Base-by-base conservation (phyloP, 2,888 invertebrate genomes). In the Leptinotarsa juncta region DNA sequence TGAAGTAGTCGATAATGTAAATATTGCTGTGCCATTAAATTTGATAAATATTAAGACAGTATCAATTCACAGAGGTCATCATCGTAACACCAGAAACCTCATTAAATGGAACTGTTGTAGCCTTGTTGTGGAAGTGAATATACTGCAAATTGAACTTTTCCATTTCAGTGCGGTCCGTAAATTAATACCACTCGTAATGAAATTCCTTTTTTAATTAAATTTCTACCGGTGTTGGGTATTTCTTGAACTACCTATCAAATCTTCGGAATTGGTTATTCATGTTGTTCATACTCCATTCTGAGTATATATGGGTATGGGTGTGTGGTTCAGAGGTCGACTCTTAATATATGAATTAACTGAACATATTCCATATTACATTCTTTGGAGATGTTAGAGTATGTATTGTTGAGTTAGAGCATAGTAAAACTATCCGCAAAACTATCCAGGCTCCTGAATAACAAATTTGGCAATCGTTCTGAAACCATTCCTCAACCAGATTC, bases 31-130 rank as follows among this genome's bases (percentile, higher is more conserved):
- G 42, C 62, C 62, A 42, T 62, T 62, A 62, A 62, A 62, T 62
- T 62, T 62, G 32, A 32, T 62, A 62, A 62, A 62, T 62, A 62
- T 42, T 70, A 67, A 73, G 73, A 66, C 70, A 48, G 70, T 70
- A 68, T 57, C 72, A 42, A 60, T 60, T 50, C n/a, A 32, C 62
- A 62, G 62, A 62, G 62, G 62, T 32, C 42, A 62, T 62, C 62
- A 32, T 42, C 62, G 62, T 62, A 62, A 62, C 62, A 62, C 62
- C 62, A 62, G 62, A 62, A 62, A 62, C 62, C 62, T 26, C 42
- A 62, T 62, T 26, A n/a, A 32, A 26, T 51, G 2, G n/a, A 53
- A 50, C 50, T 51, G 68, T 48, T 68, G 18, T 42, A 18, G 26
- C n/a, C 51, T 67, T 50, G 26, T 67, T 50, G 49, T 23, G 26